Evolutionary conservation across 2,888 invertebrate genomes (phyloP).

Genomic region (Pediacus dermestoides): DNA sequence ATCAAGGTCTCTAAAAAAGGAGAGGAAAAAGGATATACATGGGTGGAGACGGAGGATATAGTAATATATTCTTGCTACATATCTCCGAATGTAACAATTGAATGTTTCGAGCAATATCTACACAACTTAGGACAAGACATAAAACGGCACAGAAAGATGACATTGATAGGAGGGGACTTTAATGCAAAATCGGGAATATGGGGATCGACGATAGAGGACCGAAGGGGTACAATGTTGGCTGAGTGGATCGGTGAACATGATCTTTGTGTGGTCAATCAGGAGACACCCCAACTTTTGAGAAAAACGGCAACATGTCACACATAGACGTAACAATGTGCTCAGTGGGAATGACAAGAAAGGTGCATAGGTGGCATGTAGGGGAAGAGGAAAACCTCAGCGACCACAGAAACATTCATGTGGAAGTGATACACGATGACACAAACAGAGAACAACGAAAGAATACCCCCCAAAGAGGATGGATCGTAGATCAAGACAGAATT

Average conservation of each 20-base stretch:
- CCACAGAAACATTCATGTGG: neutral
- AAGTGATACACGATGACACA: no score
- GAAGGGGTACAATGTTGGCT: neutral
- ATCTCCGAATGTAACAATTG: neutral
- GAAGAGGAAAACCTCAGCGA: neutral
- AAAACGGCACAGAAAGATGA: neutral
- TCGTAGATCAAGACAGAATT: slow-evolving; percentile 31
- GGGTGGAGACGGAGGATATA: no score
- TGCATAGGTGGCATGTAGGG: neutral
- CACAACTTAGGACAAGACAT: neutral
- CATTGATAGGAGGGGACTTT: neutral
- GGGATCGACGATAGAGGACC: slow-evolving; percentile 2
- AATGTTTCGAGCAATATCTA: neutral
- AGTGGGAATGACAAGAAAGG: no score
- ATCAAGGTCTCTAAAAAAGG: no score
- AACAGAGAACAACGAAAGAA: no score
- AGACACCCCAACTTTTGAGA: no score
- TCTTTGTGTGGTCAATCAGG: neutral
- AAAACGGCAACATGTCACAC: no score
- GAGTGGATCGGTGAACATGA: neutral
- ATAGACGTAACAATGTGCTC: no score
- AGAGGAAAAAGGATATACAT: no score
- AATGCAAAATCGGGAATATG: neutral
- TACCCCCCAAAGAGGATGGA: no score
- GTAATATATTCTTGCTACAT: neutral